These are phyloP conservation scores for Coelopa frigida DNA, from an alignment of 1,140 invertebrate genomes.

Conservation along the genomic window DNA sequence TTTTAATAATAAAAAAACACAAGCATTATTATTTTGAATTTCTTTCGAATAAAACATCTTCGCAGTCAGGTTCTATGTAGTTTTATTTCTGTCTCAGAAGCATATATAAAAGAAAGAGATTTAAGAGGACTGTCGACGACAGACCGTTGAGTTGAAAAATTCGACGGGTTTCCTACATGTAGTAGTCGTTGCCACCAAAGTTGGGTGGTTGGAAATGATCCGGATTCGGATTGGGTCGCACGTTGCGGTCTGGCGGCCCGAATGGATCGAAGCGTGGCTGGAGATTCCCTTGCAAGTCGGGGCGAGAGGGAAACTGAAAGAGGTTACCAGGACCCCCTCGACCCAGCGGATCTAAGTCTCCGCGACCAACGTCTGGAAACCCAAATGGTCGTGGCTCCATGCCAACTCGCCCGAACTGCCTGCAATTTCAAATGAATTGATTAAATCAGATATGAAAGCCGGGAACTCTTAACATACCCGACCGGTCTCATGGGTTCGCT, in stretches of 20 bases:
- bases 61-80: no score
- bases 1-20: no score
- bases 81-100: no score
- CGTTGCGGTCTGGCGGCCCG: constrained; percentile 53
- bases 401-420: not conserved
- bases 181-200: constrained; percentile 31
- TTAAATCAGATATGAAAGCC: not conserved
- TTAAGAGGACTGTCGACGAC: no score
- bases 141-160: no score
- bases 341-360: constrained; percentile 69
- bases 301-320: constrained; percentile 50
- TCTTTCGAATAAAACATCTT: no score
- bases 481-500: constrained; percentile 24
- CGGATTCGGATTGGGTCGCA: constrained; percentile 53
- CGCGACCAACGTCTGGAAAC: constrained; percentile 53
- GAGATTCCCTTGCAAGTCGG: constrained; percentile 39
- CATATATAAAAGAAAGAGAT: no score
- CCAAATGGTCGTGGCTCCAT: constrained; percentile 35
- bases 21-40: no score
- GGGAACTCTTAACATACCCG: not conserved
- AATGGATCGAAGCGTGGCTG: constrained; percentile 74
- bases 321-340: constrained; percentile 62
- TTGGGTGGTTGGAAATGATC: constrained; percentile 60
- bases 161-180: constrained; percentile 7
- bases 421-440: constrained; percentile 4